Conservation (phyloP, 1,140 invertebrate genomes). For the Tetragnatha versicolor region DNA sequence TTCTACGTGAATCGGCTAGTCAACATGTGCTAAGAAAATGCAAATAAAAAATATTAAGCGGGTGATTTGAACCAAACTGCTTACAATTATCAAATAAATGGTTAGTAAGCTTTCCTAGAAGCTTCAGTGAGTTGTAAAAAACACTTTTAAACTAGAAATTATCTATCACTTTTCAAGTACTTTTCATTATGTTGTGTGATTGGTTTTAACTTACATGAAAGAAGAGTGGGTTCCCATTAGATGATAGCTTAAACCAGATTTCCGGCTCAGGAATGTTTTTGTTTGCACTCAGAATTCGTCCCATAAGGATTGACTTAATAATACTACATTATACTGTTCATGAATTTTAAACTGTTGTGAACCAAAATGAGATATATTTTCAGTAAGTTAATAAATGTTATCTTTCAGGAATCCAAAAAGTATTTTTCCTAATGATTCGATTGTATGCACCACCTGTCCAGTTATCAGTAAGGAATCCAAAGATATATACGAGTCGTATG, state of each 20-base stretch:
- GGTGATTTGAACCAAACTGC: too few species aligned
- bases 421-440: slow-evolving; percentile 67
- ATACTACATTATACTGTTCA: slow-evolving; percentile 38
- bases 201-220: not conserved
- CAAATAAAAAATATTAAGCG: too few species aligned
- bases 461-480: slow-evolving; percentile 70
- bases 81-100: too few species aligned
- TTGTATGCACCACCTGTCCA: slow-evolving; percentile 69
- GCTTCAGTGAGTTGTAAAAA: too few species aligned
- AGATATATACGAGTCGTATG: slow-evolving; percentile 75
- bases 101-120: too few species aligned
- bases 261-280: not conserved
- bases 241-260: not conserved
- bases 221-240: too few species aligned
- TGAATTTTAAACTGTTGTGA: slow-evolving; percentile 37
- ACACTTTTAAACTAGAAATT: too few species aligned
- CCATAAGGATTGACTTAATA: not conserved
- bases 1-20: too few species aligned
- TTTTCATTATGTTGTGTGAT: too few species aligned
- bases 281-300: not conserved
- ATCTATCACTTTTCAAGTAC: too few species aligned
- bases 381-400: slow-evolving; percentile 66
- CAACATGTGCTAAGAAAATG: too few species aligned
- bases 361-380: slow-evolving; percentile 34
- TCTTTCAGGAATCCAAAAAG: slow-evolving; percentile 66